Evolutionary conservation across 2,888 invertebrate genomes (phyloP).

Genomic region (Bruchidius siliquastri): DNA sequence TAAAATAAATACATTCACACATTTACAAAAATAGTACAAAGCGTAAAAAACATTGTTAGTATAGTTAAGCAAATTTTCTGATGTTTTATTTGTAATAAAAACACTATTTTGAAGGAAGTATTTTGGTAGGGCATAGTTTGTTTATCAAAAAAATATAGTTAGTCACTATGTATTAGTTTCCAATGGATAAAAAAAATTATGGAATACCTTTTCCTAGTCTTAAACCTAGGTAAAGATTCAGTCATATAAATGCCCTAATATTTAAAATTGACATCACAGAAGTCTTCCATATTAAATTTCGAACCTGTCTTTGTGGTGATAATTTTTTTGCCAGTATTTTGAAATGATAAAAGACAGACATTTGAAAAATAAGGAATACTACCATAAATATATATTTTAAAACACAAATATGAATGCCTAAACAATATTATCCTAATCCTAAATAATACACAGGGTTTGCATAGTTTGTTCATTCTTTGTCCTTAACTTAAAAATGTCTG

Average conservation of each 20-base stretch:
- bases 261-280: background rate
- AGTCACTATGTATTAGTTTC: background rate
- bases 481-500: background rate
- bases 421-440: background rate
- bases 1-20: conserved; percentile 21
- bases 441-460: background rate
- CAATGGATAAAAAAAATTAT: background rate
- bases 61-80: conserved; percentile 1
- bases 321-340: background rate
- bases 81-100: conserved; percentile 1
- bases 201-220: background rate
- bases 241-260: background rate
- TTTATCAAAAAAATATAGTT: background rate
- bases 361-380: background rate
- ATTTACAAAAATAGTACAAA: conserved; percentile 15
- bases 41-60: conserved; percentile 1
- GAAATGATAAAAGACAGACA: background rate
- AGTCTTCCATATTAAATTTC: background rate
- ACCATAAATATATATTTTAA: background rate
- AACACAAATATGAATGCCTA: background rate
- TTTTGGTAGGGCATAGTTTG: conserved; percentile 1
- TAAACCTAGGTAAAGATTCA: background rate
- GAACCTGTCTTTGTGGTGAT: background rate
- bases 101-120: conserved; percentile 7
- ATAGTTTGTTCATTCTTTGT: conserved; percentile 1